Base-by-base conservation (phyloP, 37 sponge, comb jelly and placozoan genomes). In the Beroe forskalii region DNA sequence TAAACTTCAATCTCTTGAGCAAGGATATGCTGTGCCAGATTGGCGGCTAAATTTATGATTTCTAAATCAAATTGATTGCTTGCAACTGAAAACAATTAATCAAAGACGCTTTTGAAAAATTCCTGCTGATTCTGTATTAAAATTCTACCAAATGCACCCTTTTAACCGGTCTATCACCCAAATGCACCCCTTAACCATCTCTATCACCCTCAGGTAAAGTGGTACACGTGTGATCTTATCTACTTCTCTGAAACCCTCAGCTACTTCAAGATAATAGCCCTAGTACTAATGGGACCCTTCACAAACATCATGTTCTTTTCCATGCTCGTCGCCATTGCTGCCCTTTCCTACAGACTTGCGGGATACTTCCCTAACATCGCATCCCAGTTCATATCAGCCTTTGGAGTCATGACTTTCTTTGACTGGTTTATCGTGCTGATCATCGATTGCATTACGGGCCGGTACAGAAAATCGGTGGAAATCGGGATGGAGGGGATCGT, bases 281-380 rank as follows among this genome's bases (percentile, higher is more conserved):
- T 80, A 24, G 86, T 80, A 3, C 30, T 80, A 4, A 44, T 80
- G 55, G 86, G 86, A n/a, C 86, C 86, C 3, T 9, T 80, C 40
- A 27, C 86, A 27, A 80, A 80, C 86, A 80, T 80, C 44, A 41
- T 80, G 55, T 17, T 80, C 4, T 80, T 80, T 30, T 38, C 40
- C 8, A 38, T 22, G 1, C 55, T 80, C n/a, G 86, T 80, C 0
- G 27, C 86, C 30, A 80, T 37, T 23, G 86, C 86, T 4, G 86
- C 55, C 19, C 40, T 80, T 3, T 80, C 55, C 0, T 80, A 80
- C 40, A 23, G 86, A 24, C 24, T 80, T 9, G 48, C 48, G 1
- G 86, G 55, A 44, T 80, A 42, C 30, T 80, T 80, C 86, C 86
- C 86, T 1, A 80, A 80, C 55, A 80, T 80, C 14, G 86, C 86